Evolutionary conservation across 64 coral and sea anemone species (phyloP).

Genomic region (Porites lutea): DNA sequence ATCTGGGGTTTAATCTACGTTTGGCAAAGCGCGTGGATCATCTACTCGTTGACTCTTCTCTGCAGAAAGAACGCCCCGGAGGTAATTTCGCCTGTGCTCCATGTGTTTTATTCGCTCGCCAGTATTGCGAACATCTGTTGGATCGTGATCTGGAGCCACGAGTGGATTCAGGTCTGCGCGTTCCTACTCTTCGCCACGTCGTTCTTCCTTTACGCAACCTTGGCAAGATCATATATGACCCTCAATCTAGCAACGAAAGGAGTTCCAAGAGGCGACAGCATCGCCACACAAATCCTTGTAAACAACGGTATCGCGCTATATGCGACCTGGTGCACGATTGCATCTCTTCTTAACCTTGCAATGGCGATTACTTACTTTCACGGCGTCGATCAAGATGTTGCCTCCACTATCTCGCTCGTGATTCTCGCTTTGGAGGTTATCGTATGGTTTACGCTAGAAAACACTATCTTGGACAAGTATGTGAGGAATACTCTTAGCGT

Average conservation of each 20-base stretch:
- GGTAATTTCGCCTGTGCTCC: constrained; percentile 53
- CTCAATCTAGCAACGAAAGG: constrained; percentile 41
- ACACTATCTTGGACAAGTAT: constrained; percentile 59
- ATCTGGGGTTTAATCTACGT: constrained; percentile 92
- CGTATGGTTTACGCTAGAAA: constrained; percentile 72
- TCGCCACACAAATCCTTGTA: constrained; percentile 64
- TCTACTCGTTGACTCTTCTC: constrained; percentile 80
- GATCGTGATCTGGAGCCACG: constrained; percentile 64
- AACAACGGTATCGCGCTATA: constrained; percentile 86
- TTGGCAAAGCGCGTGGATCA: constrained; percentile 76
- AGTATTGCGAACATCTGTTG: constrained; percentile 61
- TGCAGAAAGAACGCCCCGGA: constrained; percentile 47
- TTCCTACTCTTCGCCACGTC: constrained; percentile 46
- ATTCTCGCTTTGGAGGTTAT: constrained; percentile 59
- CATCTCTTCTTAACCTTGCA: constrained; percentile 68
- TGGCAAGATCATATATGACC: constrained; percentile 49
- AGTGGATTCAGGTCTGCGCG: constrained; percentile 59
- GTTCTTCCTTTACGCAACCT: constrained; percentile 42
- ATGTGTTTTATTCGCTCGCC: constrained; percentile 57
- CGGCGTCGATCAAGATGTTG: constrained; percentile 30
- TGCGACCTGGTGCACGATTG: constrained; percentile 83
- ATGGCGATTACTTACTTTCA: constrained; percentile 75
- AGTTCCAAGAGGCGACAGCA: constrained; percentile 56
- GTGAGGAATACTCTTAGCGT: constrained; percentile 54
- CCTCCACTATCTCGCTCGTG: constrained; percentile 34